Base-by-base conservation (phyloP, 2,797 vertebrate genomes). In the Sandelia bainsii region DNA sequence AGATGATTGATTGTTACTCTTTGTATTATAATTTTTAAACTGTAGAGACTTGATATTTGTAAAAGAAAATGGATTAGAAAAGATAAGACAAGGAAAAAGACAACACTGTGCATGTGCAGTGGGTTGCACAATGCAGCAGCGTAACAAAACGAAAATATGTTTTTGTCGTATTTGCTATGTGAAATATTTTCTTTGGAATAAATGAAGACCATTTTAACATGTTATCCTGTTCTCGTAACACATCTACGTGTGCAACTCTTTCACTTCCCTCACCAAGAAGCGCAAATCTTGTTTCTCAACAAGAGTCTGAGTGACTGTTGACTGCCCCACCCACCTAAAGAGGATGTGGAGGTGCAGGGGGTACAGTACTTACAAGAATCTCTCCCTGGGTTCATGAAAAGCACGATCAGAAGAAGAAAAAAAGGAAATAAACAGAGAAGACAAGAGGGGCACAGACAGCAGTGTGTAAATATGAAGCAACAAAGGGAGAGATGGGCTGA, bases 351-450 rank as follows among this genome's bases (percentile, higher is more conserved):
- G 42, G 48, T 50, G 60, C 46, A 16, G 52, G 60, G 67, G 54
- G 8, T 20, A 67, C 3, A 25, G 85, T 95, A 95, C 95, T 96
- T 95, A 96, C 95, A 94, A 96, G 87, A 80, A 95, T 95, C 92
- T 95, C 94, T 87, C 95, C 94, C 93, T 95, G 59, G 16, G 61
- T 45, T n/a, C 64, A 17, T 76, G 71, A 62, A 81, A 78, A 75
- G 50, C 59, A 76, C 62, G 50, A 82, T 57, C 49, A 65, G 29
- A 32, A 40, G 69, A 75, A 6, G 65, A 57, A 63, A 62, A 62
- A 62, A 61, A 70, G 64, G 79, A 68, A 62, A 72, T 46, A 29
- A 60, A 77, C 64, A 68, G 22, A 58, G 37, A 62, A 40, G 59
- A 80, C 64, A 75, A 68, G 45, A 66, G 10, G 50, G 52, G 62